Percentiles rank a stretch among this genome's conserved stretches.
Conservation (phyloP, 2,113 vertebrate genomes). For the Vombatus ursinus region DNA sequence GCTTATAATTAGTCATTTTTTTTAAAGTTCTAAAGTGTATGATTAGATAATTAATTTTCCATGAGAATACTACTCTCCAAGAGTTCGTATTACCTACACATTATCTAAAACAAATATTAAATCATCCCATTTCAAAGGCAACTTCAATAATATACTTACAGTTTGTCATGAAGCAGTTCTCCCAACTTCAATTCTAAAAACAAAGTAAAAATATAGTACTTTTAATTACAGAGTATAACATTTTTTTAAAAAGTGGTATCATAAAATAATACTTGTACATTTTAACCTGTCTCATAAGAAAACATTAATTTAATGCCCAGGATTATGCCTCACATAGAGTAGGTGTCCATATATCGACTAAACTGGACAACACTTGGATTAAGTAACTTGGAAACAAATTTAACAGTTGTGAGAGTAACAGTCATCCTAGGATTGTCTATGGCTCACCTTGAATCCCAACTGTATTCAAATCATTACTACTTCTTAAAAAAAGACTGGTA, state of each 20-base stretch:
- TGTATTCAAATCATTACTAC: neutral
- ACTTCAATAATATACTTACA: slow-evolving; percentile 88
- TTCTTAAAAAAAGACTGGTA: neutral
- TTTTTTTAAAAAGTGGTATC: neutral
- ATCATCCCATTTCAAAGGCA: slow-evolving; percentile 5
- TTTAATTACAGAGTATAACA: slow-evolving; percentile 37
- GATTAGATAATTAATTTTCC: slow-evolving; percentile 26
- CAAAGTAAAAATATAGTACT: slow-evolving; percentile 66
- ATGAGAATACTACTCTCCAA: slow-evolving; percentile 1
- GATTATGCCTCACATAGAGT: neutral
- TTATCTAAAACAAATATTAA: too few species aligned
- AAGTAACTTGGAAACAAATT: neutral
- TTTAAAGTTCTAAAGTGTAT: slow-evolving; percentile 33
- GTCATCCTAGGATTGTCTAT: neutral
- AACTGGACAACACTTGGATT: neutral
- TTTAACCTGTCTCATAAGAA: slow-evolving; percentile 50
- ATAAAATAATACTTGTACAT: neutral
- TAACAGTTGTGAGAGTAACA: slow-evolving; percentile 41
- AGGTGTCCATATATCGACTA: neutral
- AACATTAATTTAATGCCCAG: slow-evolving; percentile 37
- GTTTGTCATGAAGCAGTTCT: slow-evolving; percentile 98
- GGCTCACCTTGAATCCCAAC: neutral
- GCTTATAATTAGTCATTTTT: neutral
- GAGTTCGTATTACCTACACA: neutral
- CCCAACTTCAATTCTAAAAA: slow-evolving; percentile 95